Base-by-base conservation (phyloP, 2,888 invertebrate genomes). In the Andrena minutula region DNA sequence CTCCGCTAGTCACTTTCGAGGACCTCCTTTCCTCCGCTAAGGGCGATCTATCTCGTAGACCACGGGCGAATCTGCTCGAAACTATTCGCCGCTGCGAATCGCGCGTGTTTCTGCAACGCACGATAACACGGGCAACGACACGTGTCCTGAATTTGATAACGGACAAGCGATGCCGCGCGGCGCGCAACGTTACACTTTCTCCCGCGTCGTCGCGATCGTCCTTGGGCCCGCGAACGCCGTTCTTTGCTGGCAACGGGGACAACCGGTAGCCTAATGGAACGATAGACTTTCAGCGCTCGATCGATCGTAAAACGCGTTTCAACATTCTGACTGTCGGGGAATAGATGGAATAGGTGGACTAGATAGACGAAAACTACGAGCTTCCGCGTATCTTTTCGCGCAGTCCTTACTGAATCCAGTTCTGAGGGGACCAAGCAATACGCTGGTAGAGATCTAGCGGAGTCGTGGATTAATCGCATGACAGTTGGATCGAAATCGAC, bases 141-240 rank as follows among this genome's bases (percentile, higher is more conserved):
- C 53, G 75, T 71, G 75, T 76, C 61, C 66, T 73, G 80, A 87
- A 86, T 85, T 80, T 78, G 75, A 80, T 72, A 82, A 78, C 56
- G 32, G 72, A 74, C 76, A 68, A 78, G 65, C 61, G 63, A 73
- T 70, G 85, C 76, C 76, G 80, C 76, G 80, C 79, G 70, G 32
- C 70, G 53, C 32, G 26, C 70, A 68, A 58, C 74, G 68, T 71
- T 74, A 68, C 64, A 87, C 87, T 87, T 87, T 87, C 87, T 87
- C 87, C 77, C 49, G 56, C 76, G 73, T 74, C 74, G 73, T 79
- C 83, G 75, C 28, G 74, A 66, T 53, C 81, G 88, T 85, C 87
- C 88, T 87, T 87, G 86, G 72, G 70, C 51, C 61, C 68, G 64
- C 68, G 51, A 60, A 51, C 30, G 23, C 4, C 41, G 47, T n/a